These are phyloP conservation scores for Aldrovandia affinis DNA, from an alignment of 2,797 vertebrate genomes.

Conservation along the genomic window DNA sequence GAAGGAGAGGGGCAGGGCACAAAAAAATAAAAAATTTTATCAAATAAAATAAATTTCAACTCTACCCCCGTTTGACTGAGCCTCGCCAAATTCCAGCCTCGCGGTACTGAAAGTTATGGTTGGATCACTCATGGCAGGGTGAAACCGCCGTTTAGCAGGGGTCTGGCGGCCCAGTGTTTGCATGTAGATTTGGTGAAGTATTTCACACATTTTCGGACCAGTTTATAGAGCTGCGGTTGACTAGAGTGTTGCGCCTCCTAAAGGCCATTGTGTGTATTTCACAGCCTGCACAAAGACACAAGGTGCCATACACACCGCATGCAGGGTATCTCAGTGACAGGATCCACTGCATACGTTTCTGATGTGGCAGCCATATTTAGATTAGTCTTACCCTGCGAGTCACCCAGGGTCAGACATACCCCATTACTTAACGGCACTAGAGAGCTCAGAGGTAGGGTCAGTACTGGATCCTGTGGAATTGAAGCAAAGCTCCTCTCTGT, in stretches of 20 bases:
- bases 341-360: background rate
- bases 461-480: too few relatives aligned
- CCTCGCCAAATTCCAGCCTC: background rate
- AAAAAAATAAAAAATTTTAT: too few relatives aligned
- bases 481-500: too few relatives aligned
- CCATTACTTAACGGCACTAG: background rate
- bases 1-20: background rate
- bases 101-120: background rate
- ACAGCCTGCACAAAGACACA: background rate
- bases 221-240: background rate
- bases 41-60: too few relatives aligned
- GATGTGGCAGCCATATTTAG: background rate
- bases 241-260: background rate
- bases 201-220: background rate
- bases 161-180: too few relatives aligned
- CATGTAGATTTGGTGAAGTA: background rate
- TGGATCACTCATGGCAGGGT: background rate
- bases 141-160: background rate
- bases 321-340: background rate
- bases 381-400: background rate
- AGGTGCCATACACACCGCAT: background rate
- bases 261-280: background rate
- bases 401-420: background rate
- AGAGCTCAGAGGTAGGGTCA: too few relatives aligned
- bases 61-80: background rate